These are phyloP conservation scores for Tupaia chinensis DNA, from an alignment of 2,113 vertebrate species.

Conservation along the genomic window DNA sequence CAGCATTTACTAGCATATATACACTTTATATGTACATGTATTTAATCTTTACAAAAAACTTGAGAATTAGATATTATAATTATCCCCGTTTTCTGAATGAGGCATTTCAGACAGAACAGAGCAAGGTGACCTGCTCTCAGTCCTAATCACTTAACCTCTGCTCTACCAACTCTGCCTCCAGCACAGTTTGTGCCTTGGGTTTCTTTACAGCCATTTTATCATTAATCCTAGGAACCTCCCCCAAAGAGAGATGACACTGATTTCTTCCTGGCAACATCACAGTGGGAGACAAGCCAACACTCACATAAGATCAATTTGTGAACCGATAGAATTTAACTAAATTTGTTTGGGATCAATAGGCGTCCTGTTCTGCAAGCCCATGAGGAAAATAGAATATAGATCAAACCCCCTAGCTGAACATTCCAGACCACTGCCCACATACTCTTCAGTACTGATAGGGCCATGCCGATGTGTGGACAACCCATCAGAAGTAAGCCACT, in stretches of 20 bases:
- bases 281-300: constrained; percentile 60
- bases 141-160: neutral
- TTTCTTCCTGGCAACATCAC: constrained; percentile 54
- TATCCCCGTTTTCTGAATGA: neutral
- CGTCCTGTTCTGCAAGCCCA: constrained; percentile 42
- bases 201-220: constrained; percentile 22
- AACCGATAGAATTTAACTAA: constrained; percentile 73
- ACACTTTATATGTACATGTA: neutral
- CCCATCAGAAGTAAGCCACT: neutral
- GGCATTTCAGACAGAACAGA: neutral
- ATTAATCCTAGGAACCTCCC: constrained; percentile 27
- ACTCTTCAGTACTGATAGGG: neutral
- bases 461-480: neutral
- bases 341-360: constrained; percentile 69
- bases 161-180: neutral
- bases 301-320: constrained; percentile 68
- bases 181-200: neutral
- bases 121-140: neutral
- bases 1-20: constrained; percentile 16
- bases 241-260: constrained; percentile 38
- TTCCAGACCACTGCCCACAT: constrained; percentile 24
- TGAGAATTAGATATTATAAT: neutral
- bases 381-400: constrained; percentile 64
- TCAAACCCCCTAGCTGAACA: constrained; percentile 41
- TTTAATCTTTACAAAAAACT: constrained; percentile 53